These are phyloP conservation scores for Cichladusa arquata DNA, from an alignment of 2,113 vertebrate species.

Conservation along the genomic window DNA sequence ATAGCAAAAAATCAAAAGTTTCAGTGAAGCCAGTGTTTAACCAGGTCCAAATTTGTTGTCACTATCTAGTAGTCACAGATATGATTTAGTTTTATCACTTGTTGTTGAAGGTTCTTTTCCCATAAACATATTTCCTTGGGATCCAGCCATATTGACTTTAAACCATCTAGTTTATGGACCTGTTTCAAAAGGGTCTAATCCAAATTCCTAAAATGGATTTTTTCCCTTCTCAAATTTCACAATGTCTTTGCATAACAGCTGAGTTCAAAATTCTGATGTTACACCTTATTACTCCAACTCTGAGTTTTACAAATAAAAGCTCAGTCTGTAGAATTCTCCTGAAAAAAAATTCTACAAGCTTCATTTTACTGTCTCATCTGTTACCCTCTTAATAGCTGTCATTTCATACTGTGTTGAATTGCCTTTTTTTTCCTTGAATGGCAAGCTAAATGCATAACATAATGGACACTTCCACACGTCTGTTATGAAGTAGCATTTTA, in stretches of 20 bases:
- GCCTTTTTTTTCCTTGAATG: neutral
- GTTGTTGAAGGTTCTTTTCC: neutral
- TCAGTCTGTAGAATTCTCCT: neutral
- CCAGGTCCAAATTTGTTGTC: neutral
- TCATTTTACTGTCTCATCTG: neutral
- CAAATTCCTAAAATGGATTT: neutral
- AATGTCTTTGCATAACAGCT: neutral
- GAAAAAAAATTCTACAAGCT: neutral
- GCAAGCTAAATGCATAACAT: neutral
- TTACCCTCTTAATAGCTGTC: neutral
- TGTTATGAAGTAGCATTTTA: neutral
- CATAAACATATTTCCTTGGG: neutral
- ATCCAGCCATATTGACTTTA: neutral
- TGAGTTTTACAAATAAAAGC: neutral
- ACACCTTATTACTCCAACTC: neutral
- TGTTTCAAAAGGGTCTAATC: neutral
- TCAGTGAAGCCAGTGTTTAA: neutral
- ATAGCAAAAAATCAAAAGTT: neutral
- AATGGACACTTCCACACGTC: neutral
- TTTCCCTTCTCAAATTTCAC: neutral
- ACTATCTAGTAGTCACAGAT: neutral
- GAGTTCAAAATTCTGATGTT: neutral
- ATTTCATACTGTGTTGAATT: neutral
- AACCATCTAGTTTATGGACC: neutral
- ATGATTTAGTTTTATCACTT: neutral